These are phyloP conservation scores for Empidonax traillii DNA, from an alignment of 2,113 vertebrate genomes.

Conservation along the genomic window DNA sequence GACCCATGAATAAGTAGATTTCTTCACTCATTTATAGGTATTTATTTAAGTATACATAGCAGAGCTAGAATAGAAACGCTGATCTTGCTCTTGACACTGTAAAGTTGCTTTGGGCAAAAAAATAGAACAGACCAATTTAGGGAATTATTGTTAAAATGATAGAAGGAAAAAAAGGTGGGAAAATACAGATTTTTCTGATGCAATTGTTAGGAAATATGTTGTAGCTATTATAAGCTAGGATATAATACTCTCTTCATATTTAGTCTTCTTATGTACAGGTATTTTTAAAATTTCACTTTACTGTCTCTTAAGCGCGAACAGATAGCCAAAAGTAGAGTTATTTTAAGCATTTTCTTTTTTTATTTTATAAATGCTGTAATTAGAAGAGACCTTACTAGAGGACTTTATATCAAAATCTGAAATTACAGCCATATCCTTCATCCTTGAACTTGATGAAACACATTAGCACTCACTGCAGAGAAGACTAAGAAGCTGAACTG, in stretches of 20 bases:
- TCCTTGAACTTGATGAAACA: not conserved
- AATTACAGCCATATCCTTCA: not conserved
- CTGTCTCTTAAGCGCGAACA: not conserved
- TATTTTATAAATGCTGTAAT: not conserved
- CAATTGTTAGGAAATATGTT: not conserved
- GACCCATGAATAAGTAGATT: not conserved
- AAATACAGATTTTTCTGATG: not conserved
- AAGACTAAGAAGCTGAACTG: not conserved
- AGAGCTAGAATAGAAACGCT: not conserved
- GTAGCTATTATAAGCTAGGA: not conserved
- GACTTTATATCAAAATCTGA: not conserved
- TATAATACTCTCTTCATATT: not conserved
- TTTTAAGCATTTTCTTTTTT: not conserved
- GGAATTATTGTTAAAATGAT: not conserved
- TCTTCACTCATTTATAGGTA: not conserved
- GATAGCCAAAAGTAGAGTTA: not conserved
- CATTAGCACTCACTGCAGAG: not conserved
- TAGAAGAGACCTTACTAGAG: not conserved
- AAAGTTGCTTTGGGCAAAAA: not conserved
- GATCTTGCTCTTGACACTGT: not conserved
- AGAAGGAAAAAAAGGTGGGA: not conserved
- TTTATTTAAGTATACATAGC: not conserved
- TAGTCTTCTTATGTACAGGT: not conserved
- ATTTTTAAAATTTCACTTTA: not conserved
- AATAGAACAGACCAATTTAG: not conserved